These are phyloP conservation scores for Pseudolaguvia tuberculata DNA, from an alignment of 2,113 vertebrate genomes.

Conservation along the genomic window DNA sequence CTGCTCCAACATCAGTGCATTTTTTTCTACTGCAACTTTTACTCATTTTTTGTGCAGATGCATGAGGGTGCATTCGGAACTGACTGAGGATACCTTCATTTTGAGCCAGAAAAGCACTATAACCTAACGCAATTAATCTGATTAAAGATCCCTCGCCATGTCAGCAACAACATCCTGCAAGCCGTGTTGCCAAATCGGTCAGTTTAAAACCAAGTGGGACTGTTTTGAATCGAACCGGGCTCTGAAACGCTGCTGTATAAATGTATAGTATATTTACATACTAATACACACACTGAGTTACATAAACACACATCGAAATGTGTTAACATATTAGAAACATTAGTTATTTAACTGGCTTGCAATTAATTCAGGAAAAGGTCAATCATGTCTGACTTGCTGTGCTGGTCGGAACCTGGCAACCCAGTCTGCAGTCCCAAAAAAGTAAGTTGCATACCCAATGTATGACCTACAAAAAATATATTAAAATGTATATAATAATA, in stretches of 20 bases:
- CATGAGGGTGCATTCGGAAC: conserved; percentile 55
- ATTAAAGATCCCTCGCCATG: conserved; percentile 58
- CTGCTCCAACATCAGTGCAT: conserved; percentile 44
- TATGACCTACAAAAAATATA: background rate
- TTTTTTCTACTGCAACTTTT: conserved; percentile 12
- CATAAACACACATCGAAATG: background rate
- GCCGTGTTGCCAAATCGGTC: conserved; percentile 46
- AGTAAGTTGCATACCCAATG: background rate
- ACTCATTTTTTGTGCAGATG: conserved; percentile 59
- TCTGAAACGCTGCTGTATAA: background rate
- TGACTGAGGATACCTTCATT: conserved; percentile 69
- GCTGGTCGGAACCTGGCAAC: conserved; percentile 1
- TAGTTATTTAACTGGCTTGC: background rate
- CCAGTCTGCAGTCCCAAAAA: background rate
- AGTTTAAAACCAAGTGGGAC: background rate
- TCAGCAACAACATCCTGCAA: conserved; percentile 68
- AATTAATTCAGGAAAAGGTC: background rate
- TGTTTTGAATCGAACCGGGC: background rate
- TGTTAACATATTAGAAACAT: background rate
- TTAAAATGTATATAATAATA: background rate
- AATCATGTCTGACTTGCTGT: background rate
- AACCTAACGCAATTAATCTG: conserved; percentile 64
- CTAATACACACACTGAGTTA: background rate
- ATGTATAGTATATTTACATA: background rate
- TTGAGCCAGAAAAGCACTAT: conserved; percentile 67